These are phyloP conservation scores for Lochmaea capreae DNA, from an alignment of 2,888 invertebrate species.

Conservation along the genomic window DNA sequence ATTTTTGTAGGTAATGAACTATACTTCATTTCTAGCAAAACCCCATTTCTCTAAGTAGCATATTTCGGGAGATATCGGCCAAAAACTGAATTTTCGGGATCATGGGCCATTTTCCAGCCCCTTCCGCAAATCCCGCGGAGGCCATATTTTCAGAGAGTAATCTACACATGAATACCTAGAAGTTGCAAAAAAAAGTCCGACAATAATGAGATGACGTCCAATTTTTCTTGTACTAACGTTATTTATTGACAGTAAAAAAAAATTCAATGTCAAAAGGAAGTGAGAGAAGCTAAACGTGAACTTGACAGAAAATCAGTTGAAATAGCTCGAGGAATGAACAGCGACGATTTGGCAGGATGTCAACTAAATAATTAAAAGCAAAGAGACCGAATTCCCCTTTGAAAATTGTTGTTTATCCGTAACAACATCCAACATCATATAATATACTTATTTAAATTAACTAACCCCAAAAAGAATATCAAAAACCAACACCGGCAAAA, in stretches of 20 bases:
- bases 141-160: no score
- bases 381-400: constrained; percentile 32
- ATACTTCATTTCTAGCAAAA: no score
- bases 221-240: background rate
- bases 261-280: background rate
- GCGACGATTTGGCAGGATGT: constrained; percentile 24
- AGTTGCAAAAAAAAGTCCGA: no score
- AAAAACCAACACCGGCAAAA: background rate
- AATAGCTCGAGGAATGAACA: constrained; percentile 3
- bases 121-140: no score
- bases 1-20: no score
- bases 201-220: no score
- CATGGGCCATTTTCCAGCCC: no score
- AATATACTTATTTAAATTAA: constrained; percentile 16
- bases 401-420: constrained; percentile 34
- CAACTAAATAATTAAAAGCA: constrained; percentile 33
- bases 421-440: constrained; percentile 20
- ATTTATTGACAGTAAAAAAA: background rate
- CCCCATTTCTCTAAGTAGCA: no score
- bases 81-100: no score
- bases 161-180: no score
- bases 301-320: constrained; percentile 12
- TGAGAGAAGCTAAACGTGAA: background rate
- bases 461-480: constrained; percentile 21
- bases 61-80: no score